phyloP scores from a whole-genome alignment of 2,113 vertebrate genomes.

The Platycercus adscitus region DNA sequence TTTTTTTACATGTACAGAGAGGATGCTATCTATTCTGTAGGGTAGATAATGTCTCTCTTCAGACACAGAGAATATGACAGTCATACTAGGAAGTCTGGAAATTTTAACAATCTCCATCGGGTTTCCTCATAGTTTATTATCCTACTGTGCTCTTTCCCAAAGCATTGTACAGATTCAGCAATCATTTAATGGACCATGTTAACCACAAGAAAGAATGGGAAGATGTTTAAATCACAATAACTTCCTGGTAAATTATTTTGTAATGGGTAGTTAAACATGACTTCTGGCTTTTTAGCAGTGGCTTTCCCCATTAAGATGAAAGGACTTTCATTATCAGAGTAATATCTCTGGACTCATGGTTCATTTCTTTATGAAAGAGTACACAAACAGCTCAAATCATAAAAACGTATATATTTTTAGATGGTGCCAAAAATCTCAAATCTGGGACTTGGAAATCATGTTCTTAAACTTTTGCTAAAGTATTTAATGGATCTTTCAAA shows the following conservation, averaged over 20 bases:
- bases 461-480: background rate
- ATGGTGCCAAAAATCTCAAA: background rate
- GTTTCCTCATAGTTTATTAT: background rate
- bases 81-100: background rate
- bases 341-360: background rate
- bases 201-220: background rate
- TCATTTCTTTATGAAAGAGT: background rate
- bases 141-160: background rate
- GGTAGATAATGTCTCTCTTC: background rate
- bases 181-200: background rate
- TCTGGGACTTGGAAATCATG: background rate
- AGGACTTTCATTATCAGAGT: background rate
- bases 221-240: background rate
- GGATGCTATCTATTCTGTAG: background rate
- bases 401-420: background rate
- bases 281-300: background rate
- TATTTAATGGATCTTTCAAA: background rate
- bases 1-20: background rate
- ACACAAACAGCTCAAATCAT: background rate
- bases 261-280: background rate
- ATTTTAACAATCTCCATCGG: background rate
- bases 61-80: background rate
- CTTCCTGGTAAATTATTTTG: background rate
- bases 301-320: background rate
- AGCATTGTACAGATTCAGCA: background rate